These are phyloP conservation scores for Psittacus erithacus DNA, from an alignment of 2,113 vertebrate genomes.

Conservation along the genomic window DNA sequence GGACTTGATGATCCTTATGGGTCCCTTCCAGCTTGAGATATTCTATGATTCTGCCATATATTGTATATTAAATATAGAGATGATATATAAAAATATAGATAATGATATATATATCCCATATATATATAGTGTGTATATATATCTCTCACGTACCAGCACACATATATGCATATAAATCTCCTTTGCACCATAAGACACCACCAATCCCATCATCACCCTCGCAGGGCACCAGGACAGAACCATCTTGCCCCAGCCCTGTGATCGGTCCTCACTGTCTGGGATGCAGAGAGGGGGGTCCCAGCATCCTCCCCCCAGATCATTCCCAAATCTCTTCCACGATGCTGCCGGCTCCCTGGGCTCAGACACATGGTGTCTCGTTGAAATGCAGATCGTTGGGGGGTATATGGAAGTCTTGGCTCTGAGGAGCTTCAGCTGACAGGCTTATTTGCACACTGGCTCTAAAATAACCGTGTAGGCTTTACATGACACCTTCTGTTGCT, in stretches of 20 bases:
- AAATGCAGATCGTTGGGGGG: constrained; percentile 32
- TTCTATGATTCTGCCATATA: fast-evolving
- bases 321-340: neutral
- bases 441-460: constrained; percentile 56
- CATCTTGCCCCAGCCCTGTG: fast-evolving
- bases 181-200: fast-evolving
- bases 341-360: neutral
- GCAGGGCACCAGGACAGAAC: fast-evolving
- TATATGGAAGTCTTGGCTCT: constrained; percentile 35
- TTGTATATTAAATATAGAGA: neutral
- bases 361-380: constrained; percentile 19
- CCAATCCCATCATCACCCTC: neutral
- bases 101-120: neutral
- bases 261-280: fast-evolving
- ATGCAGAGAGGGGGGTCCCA: neutral
- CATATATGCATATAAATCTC: fast-evolving
- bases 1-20: neutral
- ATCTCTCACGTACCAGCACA: neutral
- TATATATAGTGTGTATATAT: fast-evolving
- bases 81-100: neutral
- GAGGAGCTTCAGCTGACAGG: constrained; percentile 57
- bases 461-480: constrained; percentile 60
- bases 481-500: constrained; percentile 47
- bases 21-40: neutral
- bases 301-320: neutral